Conservation (phyloP, 2,888 invertebrate genomes). For the Lacanobia oleracea region DNA sequence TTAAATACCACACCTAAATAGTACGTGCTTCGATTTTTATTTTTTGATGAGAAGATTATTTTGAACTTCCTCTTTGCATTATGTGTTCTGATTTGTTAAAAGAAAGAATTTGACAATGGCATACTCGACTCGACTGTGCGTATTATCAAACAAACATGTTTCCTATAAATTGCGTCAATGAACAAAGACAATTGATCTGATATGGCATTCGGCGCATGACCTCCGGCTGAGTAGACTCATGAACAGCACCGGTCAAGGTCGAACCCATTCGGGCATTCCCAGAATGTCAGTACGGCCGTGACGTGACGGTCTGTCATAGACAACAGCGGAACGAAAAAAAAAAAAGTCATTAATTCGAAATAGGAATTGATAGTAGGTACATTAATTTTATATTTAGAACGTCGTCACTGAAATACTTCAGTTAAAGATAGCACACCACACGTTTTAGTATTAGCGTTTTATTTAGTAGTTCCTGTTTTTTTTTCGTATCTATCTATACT, state of each 20-base stretch:
- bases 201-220: neutral
- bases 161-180: too few species aligned
- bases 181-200: conserved; percentile 1
- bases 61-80: too few species aligned
- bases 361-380: conserved; percentile 7
- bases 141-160: neutral
- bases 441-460: neutral
- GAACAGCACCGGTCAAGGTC: conserved; percentile 7
- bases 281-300: neutral
- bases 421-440: neutral
- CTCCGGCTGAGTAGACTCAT: neutral
- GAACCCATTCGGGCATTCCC: conserved; percentile 8
- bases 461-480: neutral
- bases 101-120: too few species aligned
- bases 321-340: conserved; percentile 1
- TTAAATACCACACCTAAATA: too few species aligned
- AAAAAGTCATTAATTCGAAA: conserved; percentile 9
- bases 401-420: neutral
- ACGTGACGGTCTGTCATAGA: neutral
- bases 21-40: too few species aligned
- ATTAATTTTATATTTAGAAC: conserved; percentile 32
- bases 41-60: too few species aligned
- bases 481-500: too few species aligned
- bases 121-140: neutral
- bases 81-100: too few species aligned